Percentiles rank a stretch among this genome's conserved stretches.
These are phyloP conservation scores for Scomber scombrus DNA, from an alignment of 2,113 vertebrate species.

Conservation along the genomic window DNA sequence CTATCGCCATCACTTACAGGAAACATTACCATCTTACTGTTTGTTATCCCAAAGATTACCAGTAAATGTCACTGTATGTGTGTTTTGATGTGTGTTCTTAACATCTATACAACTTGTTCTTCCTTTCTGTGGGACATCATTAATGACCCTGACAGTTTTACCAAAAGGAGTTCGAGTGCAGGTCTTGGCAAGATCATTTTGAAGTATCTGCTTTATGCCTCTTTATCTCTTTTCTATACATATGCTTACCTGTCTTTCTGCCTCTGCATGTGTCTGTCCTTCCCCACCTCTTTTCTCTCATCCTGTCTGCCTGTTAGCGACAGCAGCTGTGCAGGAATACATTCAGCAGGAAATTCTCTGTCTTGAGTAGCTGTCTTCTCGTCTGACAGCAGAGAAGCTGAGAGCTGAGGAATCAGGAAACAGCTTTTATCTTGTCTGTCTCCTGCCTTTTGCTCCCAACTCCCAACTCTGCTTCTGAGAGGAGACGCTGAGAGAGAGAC, in stretches of 20 bases:
- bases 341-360: conserved; percentile 75
- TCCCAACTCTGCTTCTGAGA: conserved; percentile 76
- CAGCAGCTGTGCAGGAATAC: conserved; percentile 76
- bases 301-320: conserved; percentile 73
- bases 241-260: conserved; percentile 36
- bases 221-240: conserved; percentile 27
- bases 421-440: conserved; percentile 84
- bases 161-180: conserved; percentile 7
- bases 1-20: conserved; percentile 33
- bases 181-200: neutral
- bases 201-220: conserved; percentile 22
- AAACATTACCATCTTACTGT: conserved; percentile 29
- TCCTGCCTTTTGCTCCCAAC: conserved; percentile 82
- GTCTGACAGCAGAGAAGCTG: conserved; percentile 79
- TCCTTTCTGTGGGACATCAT: neutral
- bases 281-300: conserved; percentile 40
- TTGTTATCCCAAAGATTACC: neutral
- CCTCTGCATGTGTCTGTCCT: conserved; percentile 52
- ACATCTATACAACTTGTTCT: neutral
- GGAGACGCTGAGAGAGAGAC: conserved; percentile 37
- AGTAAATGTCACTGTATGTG: conserved; percentile 7
- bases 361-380: conserved; percentile 80
- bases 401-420: conserved; percentile 81
- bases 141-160: conserved; percentile 1
- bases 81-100: conserved; percentile 6